phyloP scores from a whole-genome alignment of 2,888 invertebrate genomes.

The Dione vanillae region DNA sequence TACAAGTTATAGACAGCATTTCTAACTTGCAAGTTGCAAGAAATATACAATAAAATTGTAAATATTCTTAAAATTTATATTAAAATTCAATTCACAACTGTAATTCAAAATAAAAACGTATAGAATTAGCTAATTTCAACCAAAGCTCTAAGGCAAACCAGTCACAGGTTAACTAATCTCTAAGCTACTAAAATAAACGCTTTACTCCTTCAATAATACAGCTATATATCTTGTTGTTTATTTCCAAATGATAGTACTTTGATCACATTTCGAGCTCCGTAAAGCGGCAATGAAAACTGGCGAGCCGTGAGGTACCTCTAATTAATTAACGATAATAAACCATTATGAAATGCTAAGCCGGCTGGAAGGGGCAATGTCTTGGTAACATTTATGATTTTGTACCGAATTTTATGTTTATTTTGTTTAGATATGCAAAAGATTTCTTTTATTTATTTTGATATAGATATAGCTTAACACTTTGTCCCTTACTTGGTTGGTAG shows the following conservation, averaged over 20 bases:
- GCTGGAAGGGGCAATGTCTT: slow-evolving; percentile 53
- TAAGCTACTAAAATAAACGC: neutral
- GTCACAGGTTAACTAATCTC: neutral
- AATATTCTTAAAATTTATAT: too few relatives aligned
- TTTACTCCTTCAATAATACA: neutral
- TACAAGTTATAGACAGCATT: too few relatives aligned
- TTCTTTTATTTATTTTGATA: neutral
- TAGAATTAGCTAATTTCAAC: too few relatives aligned
- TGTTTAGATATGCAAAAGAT: neutral
- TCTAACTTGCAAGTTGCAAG: too few relatives aligned
- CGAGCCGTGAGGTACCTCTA: slow-evolving; percentile 49
- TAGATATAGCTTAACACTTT: too few relatives aligned
- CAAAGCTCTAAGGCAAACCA: neutral
- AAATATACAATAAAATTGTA: too few relatives aligned
- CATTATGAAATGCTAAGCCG: slow-evolving; percentile 60
- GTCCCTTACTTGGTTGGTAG: too few relatives aligned
- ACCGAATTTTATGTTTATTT: neutral
- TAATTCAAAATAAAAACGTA: too few relatives aligned
- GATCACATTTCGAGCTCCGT: slow-evolving; percentile 45
- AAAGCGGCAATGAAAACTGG: slow-evolving; percentile 61
- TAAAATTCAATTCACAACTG: too few relatives aligned
- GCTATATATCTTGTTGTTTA: slow-evolving; percentile 28
- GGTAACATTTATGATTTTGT: slow-evolving; percentile 1
- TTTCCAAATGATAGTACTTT: slow-evolving; percentile 38
- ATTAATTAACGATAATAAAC: slow-evolving; percentile 65